A percentile compares a stretch with the other conserved stretches of the same genome.
Evolutionary conservation across 2,888 invertebrate species (phyloP).

Genomic region (Acleris laterana): DNA sequence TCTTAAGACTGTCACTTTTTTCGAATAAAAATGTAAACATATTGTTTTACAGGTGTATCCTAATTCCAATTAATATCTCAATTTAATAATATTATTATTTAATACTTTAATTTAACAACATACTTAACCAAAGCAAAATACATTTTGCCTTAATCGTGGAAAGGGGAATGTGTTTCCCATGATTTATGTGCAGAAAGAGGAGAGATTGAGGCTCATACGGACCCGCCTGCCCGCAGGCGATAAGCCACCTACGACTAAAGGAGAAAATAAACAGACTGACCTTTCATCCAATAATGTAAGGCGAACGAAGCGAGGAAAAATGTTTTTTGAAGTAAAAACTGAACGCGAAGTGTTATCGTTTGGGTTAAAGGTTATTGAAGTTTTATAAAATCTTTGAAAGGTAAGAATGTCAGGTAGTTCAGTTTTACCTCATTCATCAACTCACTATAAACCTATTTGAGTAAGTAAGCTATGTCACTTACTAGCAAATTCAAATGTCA

Average conservation of each 20-base stretch:
- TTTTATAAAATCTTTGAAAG: background rate
- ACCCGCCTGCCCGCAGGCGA: constrained; percentile 75
- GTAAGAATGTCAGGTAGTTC: background rate
- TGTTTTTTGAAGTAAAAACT: constrained; percentile 35
- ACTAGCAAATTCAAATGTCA: too few relatives aligned
- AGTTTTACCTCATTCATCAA: too few relatives aligned
- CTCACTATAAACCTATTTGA: too few relatives aligned
- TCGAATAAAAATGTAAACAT: too few relatives aligned
- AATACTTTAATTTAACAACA: constrained; percentile 43
- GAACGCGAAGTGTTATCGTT: background rate
- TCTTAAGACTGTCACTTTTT: too few relatives aligned
- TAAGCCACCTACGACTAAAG: constrained; percentile 73
- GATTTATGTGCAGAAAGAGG: constrained; percentile 78
- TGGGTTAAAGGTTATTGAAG: background rate
- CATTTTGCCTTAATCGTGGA: constrained; percentile 70
- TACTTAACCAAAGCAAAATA: constrained; percentile 62
- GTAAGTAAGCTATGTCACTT: too few relatives aligned
- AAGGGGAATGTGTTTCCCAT: constrained; percentile 79
- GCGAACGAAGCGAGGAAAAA: constrained; percentile 57
- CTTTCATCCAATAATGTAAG: constrained; percentile 65
- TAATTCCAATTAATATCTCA: too few relatives aligned
- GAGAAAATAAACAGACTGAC: constrained; percentile 80
- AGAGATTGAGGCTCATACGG: constrained; percentile 66
- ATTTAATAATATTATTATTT: too few relatives aligned
- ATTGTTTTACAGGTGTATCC: too few relatives aligned